These are phyloP conservation scores for Neopelma chrysocephalum DNA, from an alignment of 2,797 vertebrate genomes.

Conservation along the genomic window DNA sequence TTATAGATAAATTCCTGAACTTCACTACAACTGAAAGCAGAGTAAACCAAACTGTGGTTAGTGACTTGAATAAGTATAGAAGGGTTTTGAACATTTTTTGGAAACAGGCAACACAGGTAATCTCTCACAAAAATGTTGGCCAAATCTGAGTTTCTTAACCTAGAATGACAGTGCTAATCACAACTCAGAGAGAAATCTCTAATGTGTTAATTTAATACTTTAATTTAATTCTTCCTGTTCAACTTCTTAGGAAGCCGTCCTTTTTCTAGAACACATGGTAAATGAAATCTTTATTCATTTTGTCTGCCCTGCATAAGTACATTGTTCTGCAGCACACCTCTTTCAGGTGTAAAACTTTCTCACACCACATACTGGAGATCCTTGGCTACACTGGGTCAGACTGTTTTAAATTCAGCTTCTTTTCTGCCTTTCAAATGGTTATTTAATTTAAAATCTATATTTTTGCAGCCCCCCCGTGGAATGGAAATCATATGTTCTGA, in stretches of 20 bases:
- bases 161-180: background rate
- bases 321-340: background rate
- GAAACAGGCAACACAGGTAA: background rate
- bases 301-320: background rate
- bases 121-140: background rate
- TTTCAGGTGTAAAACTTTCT: background rate
- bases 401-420: background rate
- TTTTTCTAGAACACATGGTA: background rate
- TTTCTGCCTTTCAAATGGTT: background rate
- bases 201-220: background rate
- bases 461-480: background rate
- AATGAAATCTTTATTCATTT: background rate
- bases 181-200: background rate
- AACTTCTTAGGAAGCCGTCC: background rate
- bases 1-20: background rate
- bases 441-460: background rate
- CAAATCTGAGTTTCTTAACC: background rate
- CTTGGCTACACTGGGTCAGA: background rate
- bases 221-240: background rate
- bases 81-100: background rate
- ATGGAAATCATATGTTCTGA: background rate
- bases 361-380: background rate
- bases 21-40: background rate
- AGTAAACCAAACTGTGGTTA: background rate
- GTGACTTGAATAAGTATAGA: background rate